phyloP scores from a whole-genome alignment of 1,140 invertebrate genomes.

The Marisa cornuarietis region DNA sequence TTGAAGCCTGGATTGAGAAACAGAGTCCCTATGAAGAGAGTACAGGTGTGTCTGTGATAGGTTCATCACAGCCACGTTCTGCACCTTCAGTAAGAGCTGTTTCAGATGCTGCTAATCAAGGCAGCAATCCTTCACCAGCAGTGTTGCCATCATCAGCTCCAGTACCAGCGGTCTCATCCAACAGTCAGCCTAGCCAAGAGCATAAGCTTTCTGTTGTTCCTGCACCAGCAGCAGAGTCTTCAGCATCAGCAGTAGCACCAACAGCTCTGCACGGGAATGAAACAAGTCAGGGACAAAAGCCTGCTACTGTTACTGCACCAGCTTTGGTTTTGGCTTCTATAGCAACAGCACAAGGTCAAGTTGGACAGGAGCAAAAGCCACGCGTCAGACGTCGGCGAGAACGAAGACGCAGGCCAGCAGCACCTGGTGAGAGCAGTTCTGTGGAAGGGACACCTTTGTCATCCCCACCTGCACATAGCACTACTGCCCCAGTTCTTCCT shows the following conservation, averaged over 20 bases:
- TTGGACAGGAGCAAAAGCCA: not conserved
- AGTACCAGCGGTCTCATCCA: too few relatives aligned
- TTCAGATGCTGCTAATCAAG: too few relatives aligned
- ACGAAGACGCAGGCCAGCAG: not conserved
- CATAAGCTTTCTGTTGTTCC: not conserved
- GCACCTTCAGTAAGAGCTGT: too few relatives aligned
- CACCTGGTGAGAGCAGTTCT: conserved; percentile 8
- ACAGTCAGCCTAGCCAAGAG: too few relatives aligned
- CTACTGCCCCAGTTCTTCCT: not conserved
- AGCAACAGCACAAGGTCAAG: not conserved
- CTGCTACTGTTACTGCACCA: not conserved
- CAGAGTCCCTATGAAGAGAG: conserved; percentile 17
- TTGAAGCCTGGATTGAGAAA: conserved; percentile 20
- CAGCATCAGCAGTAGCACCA: not conserved
- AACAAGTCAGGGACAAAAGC: not conserved
- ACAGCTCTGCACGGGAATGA: not conserved
- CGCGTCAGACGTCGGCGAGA: not conserved
- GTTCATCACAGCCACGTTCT: too few relatives aligned
- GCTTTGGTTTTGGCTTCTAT: not conserved
- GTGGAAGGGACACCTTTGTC: not conserved
- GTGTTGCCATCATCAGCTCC: too few relatives aligned
- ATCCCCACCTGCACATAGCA: not conserved
- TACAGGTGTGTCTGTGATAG: not conserved
- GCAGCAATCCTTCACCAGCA: too few relatives aligned
- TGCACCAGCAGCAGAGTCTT: not conserved